A percentile compares a stretch with the other conserved stretches of the same genome.
phyloP scores from a whole-genome alignment of 2,113 vertebrate genomes.

The Gallinago media region DNA sequence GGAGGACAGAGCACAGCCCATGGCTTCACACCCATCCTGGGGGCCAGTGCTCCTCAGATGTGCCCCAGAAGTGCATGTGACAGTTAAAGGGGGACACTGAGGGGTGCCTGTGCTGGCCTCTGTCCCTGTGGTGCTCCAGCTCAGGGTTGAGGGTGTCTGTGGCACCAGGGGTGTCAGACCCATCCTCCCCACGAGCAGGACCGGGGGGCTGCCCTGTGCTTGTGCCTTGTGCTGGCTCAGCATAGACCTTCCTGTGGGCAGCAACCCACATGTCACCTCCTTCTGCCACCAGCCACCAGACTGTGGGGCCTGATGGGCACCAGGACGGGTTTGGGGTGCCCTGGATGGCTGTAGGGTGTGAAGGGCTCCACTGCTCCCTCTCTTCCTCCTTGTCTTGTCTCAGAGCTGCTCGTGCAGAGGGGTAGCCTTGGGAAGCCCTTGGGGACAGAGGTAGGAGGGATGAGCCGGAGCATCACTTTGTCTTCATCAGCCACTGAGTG shows the following conservation, averaged over 20 bases:
- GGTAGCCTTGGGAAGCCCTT: neutral
- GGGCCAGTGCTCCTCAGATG: neutral
- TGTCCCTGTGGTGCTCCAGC: neutral
- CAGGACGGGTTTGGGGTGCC: neutral
- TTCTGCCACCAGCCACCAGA: neutral
- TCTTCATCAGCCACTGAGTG: neutral
- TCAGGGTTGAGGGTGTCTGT: accelerated
- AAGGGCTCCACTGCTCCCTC: neutral
- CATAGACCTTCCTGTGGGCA: neutral
- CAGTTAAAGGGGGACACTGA: neutral
- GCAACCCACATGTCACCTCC: accelerated
- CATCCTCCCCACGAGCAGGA: accelerated
- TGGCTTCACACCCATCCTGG: neutral
- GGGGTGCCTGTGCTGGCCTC: neutral
- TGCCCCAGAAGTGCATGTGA: accelerated
- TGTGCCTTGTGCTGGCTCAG: neutral
- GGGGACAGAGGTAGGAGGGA: neutral
- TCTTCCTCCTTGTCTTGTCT: neutral
- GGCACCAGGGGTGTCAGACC: accelerated
- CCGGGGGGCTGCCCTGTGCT: neutral
- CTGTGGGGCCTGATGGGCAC: accelerated
- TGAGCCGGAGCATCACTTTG: neutral
- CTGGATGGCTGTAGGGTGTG: neutral
- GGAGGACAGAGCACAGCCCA: neutral
- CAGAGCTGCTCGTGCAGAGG: accelerated